Conservation (phyloP, 2,113 vertebrate species). For the Equus quagga region DNA sequence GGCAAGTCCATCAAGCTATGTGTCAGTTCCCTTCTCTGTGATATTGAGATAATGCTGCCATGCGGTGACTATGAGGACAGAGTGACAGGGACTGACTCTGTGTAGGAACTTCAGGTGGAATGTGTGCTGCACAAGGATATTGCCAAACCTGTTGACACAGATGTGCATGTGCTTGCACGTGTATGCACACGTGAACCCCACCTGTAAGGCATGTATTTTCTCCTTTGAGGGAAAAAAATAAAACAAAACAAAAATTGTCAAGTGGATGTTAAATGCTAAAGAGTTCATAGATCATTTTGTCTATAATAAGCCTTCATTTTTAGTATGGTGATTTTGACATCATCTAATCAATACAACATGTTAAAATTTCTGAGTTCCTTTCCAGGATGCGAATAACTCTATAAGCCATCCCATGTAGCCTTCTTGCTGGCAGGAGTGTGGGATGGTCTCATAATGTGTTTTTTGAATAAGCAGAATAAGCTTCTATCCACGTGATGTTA, state of each 20-base stretch:
- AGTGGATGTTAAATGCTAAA: background rate
- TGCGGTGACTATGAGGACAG: background rate
- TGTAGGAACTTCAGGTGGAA: background rate
- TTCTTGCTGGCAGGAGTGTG: background rate
- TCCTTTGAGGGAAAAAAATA: background rate
- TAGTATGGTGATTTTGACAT: background rate
- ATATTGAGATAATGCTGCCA: background rate
- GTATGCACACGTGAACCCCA: background rate
- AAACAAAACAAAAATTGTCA: background rate
- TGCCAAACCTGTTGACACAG: background rate
- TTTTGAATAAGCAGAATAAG: background rate
- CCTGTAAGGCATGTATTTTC: background rate
- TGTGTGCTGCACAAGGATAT: background rate
- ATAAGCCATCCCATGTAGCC: background rate
- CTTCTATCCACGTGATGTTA: background rate
- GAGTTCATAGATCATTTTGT: background rate
- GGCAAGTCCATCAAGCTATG: too few species aligned
- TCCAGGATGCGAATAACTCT: background rate
- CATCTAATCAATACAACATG: background rate
- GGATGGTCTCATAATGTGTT: background rate
- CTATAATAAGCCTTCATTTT: background rate
- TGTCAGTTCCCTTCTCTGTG: background rate
- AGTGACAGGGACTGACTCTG: too few species aligned
- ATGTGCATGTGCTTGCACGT: background rate
- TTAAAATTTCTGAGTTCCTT: background rate